Evolutionary conservation across 1,140 invertebrate species (phyloP).

Genomic region (Aricia agestis): DNA sequence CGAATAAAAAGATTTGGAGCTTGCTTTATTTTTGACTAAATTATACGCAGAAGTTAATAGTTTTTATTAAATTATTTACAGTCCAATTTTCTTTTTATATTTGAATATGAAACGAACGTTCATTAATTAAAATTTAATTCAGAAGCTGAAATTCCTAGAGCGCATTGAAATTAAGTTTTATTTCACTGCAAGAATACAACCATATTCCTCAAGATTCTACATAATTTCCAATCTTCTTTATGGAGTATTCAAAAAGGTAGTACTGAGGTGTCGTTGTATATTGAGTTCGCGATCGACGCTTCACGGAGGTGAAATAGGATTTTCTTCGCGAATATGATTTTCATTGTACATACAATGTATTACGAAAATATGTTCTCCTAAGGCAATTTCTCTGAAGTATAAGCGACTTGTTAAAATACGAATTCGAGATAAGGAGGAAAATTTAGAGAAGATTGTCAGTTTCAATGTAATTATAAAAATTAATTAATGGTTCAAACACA

Average conservation of each 20-base stretch:
- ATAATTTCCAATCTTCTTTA: background rate
- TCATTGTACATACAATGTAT: background rate
- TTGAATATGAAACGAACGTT: too few relatives aligned
- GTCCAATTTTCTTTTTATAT: too few relatives aligned
- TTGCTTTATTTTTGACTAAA: too few relatives aligned
- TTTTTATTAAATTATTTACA: too few relatives aligned
- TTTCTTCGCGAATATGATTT: background rate
- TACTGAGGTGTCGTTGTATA: background rate
- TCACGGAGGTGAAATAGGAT: background rate
- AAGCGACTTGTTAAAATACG: background rate
- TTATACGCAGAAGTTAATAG: too few relatives aligned
- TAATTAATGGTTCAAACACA: too few relatives aligned
- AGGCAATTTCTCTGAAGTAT: background rate
- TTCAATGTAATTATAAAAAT: background rate
- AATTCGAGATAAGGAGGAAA: background rate
- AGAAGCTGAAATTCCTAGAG: too few relatives aligned
- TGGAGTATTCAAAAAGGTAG: background rate
- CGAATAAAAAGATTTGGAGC: too few relatives aligned
- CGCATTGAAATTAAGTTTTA: too few relatives aligned
- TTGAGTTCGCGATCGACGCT: background rate
- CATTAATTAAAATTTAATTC: too few relatives aligned
- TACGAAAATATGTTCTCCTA: background rate
- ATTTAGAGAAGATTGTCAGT: background rate
- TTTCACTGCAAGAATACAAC: too few relatives aligned
- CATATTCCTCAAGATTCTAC: background rate